phyloP scores from a whole-genome alignment of 2,113 vertebrate species.

The Vulpes ferrilata region DNA sequence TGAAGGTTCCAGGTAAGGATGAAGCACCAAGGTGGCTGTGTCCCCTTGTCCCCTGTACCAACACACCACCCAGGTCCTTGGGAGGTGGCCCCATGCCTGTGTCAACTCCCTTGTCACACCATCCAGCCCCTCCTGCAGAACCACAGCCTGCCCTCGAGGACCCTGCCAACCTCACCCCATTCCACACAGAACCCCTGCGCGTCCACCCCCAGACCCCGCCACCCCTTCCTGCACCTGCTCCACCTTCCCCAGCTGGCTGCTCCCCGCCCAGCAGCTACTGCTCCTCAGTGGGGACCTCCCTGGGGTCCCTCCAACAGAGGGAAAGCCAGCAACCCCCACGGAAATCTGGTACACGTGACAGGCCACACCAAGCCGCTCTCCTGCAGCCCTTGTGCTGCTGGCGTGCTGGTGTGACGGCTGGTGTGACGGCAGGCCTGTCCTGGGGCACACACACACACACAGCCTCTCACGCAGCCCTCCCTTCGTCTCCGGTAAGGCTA shows the following conservation, averaged over 20 bases:
- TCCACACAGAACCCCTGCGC: neutral
- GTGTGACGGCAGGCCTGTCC: rapidly evolving
- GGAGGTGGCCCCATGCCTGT: neutral
- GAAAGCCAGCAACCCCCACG: rapidly evolving
- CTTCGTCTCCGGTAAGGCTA: constrained; percentile 35
- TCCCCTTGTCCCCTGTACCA: neutral
- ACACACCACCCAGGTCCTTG: rapidly evolving
- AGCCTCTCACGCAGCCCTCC: neutral
- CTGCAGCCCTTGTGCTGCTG: neutral
- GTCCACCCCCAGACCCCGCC: neutral
- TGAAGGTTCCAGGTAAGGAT: neutral
- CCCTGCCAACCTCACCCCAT: rapidly evolving
- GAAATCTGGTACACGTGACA: neutral
- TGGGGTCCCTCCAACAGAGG: neutral
- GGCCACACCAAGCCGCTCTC: neutral
- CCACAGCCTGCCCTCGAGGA: neutral
- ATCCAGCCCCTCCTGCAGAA: neutral
- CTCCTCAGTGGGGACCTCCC: rapidly evolving
- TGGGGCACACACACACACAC: rapidly evolving
- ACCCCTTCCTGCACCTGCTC: neutral
- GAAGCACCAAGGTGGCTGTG: constrained; percentile 45
- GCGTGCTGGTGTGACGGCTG: rapidly evolving
- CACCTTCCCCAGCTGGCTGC: neutral
- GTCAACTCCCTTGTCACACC: rapidly evolving
- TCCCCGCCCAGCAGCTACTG: neutral